Evolutionary conservation across 2,888 invertebrate genomes (phyloP), one percentile per base, ranked within the genome.

Genomic region (Agrochola lota): DNA sequence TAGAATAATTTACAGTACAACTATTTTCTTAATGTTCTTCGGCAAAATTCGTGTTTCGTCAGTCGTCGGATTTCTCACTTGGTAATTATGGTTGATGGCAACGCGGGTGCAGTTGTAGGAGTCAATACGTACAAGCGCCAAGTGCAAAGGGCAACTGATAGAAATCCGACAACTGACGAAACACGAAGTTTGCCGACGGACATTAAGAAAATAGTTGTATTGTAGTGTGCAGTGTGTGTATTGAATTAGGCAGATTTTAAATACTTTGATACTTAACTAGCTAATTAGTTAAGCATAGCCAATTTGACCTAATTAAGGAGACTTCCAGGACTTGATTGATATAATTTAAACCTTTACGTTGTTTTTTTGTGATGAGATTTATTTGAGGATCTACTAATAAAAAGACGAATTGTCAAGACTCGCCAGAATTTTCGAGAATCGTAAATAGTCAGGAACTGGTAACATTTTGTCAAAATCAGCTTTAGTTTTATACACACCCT

Each of bases 1-100:
- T 95, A 94, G 92, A 80, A 69, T 79, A 69, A 80, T 66, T 79
- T 71, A 35, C 35, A 35, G 35, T 35, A 35, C 35, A 35, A 35
- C 35, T 35, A 35, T 35, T 35, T 35, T 35, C 3, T 35, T 35
- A 35, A 35, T 3, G 35, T 35, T 4, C 35, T 3, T 35, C 35
- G 35, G 35, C 35, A 35, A 35, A 35, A 2, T 35, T 35, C 2
- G 35, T 35, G 35, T 35, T 35, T 35, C 35, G 35, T 35, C 35
- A 5, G 35, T 5, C 35, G 35, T 3, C 35, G 35, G 35, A 35
- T 35, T 35, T 35, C 35, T 35, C 35, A 35, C 30, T 30, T 30
- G 30, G 30, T n/a, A 3, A 30, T 30, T 30, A 30, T 30, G 30
- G 30, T 30, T 30, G 30, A 30, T 3, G 30, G 30, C 30, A 30